These are phyloP conservation scores for Pantherophis alleghaniensis DNA, from an alignment of 2,797 vertebrate genomes.

Conservation along the genomic window DNA sequence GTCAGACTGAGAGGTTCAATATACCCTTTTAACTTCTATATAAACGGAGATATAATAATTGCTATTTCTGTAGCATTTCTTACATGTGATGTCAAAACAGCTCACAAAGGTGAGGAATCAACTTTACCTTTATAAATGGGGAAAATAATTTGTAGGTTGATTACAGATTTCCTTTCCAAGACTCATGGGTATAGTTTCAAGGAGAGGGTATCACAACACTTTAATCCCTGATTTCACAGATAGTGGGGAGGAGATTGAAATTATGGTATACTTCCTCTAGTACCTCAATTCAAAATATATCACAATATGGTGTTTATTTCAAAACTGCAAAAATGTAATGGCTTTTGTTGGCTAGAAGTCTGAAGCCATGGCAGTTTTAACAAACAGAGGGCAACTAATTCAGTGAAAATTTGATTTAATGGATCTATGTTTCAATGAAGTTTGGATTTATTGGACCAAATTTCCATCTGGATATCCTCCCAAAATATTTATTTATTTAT, in stretches of 20 bases:
- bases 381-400: background rate
- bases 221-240: background rate
- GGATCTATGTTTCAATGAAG: background rate
- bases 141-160: background rate
- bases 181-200: background rate
- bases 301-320: background rate
- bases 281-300: background rate
- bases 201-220: background rate
- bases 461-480: too few relatives aligned
- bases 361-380: background rate
- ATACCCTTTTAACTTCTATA: slow-evolving; percentile 2
- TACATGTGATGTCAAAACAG: background rate
- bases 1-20: slow-evolving; percentile 1
- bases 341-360: background rate
- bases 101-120: slow-evolving; percentile 1
- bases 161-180: background rate
- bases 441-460: background rate
- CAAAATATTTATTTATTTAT: background rate
- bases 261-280: background rate
- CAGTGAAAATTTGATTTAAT: background rate
- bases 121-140: background rate
- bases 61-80: slow-evolving; percentile 6
- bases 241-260: background rate
- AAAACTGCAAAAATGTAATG: background rate
- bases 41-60: slow-evolving; percentile 11